phyloP scores from a whole-genome alignment of 2,113 vertebrate species.

The Tamias sibiricus region DNA sequence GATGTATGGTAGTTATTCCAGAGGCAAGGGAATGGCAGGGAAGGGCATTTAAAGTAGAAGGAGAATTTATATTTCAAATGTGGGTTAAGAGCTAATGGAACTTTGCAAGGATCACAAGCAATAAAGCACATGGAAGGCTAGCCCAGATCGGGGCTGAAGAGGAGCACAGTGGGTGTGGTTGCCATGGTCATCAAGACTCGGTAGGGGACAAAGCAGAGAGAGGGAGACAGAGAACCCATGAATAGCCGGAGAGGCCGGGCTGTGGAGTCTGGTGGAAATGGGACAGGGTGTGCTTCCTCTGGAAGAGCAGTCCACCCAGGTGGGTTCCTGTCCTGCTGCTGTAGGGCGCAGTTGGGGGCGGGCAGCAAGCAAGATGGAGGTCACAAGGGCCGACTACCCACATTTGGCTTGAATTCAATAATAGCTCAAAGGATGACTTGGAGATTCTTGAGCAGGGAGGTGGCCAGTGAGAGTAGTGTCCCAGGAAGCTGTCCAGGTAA shows the following conservation, averaged over 20 bases:
- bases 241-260: background rate
- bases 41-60: background rate
- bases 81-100: background rate
- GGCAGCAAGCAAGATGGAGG: background rate
- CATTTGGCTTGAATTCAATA: background rate
- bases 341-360: background rate
- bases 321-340: background rate
- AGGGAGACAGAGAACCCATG: background rate
- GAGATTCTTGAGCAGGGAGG: slow-evolving; percentile 46
- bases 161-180: background rate
- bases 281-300: background rate
- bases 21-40: background rate
- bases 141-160: background rate
- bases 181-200: background rate
- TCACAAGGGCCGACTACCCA: background rate
- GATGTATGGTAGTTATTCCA: background rate
- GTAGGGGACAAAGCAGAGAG: background rate
- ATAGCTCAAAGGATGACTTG: background rate
- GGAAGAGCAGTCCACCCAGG: background rate
- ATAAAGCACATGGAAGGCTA: background rate
- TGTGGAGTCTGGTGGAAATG: background rate
- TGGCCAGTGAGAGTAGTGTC: background rate
- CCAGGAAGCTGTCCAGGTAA: background rate
- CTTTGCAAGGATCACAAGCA: background rate
- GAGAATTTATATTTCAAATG: background rate